Percentiles rank a stretch among this genome's conserved stretches.
These are phyloP conservation scores for Listronotus oregonensis DNA, from an alignment of 1,140 invertebrate species.

Conservation along the genomic window DNA sequence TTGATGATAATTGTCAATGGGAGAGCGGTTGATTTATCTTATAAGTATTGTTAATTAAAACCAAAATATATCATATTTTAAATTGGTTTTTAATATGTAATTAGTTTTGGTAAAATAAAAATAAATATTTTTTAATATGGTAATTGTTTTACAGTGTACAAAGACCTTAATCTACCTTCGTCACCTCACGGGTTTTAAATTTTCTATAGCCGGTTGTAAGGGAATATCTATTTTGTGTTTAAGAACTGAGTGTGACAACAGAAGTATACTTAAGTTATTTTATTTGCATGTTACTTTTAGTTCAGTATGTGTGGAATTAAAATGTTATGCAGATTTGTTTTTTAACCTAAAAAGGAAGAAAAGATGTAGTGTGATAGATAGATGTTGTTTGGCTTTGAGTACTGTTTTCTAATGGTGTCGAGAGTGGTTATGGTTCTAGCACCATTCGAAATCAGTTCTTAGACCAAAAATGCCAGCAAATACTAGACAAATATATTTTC, in stretches of 20 bases:
- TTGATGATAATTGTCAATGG: too few relatives aligned
- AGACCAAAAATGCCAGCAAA: constrained; percentile 36
- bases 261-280: constrained; percentile 42
- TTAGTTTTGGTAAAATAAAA: too few relatives aligned
- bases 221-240: constrained; percentile 45
- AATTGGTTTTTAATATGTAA: too few relatives aligned
- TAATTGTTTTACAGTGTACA: constrained; percentile 26
- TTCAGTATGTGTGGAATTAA: constrained; percentile 22
- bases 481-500: too few relatives aligned
- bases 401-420: constrained; percentile 57
- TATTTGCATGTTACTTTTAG: constrained; percentile 17
- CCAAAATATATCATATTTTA: too few relatives aligned
- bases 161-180: constrained; percentile 18
- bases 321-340: constrained; percentile 16
- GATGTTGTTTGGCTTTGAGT: constrained; percentile 39
- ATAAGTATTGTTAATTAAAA: too few relatives aligned
- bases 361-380: background rate
- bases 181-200: constrained; percentile 40
- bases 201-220: constrained; percentile 42
- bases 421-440: constrained; percentile 44
- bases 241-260: constrained; percentile 42
- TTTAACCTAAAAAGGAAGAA: background rate
- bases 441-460: constrained; percentile 56
- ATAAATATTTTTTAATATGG: too few relatives aligned
- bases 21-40: too few relatives aligned